These are phyloP conservation scores for Bufo bufo DNA, from an alignment of 2,113 vertebrate species.

Conservation along the genomic window DNA sequence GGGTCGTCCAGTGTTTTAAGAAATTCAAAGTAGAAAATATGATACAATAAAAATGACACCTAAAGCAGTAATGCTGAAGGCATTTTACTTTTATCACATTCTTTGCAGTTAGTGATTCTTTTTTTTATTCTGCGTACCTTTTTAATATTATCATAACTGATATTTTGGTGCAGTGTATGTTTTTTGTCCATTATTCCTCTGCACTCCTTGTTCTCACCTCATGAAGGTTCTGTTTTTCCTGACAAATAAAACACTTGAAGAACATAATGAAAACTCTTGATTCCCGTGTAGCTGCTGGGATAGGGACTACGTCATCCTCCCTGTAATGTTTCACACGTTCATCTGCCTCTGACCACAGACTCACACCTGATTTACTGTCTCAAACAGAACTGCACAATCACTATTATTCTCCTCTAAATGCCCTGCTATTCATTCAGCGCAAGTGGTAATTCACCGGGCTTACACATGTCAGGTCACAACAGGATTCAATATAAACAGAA, in stretches of 20 bases:
- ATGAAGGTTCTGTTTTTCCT: conserved; percentile 12
- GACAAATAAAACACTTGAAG: conserved; percentile 26
- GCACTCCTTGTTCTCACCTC: conserved; percentile 16
- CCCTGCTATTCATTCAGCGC: not conserved
- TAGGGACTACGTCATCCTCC: conserved; percentile 8
- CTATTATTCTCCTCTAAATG: conserved; percentile 28
- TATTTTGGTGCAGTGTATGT: not conserved
- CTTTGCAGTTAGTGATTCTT: no score
- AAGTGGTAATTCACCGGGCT: not conserved
- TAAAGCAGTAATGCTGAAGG: no score
- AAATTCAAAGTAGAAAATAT: no score
- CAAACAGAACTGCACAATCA: not conserved
- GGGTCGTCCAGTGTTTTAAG: no score
- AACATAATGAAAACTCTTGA: conserved; percentile 1
- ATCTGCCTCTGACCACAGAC: conserved; percentile 23
- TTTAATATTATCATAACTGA: not conserved
- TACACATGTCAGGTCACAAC: conserved; percentile 25
- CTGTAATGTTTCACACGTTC: not conserved
- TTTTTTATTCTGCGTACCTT: not conserved
- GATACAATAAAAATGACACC: no score
- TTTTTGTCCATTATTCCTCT: not conserved
- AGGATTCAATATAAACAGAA: conserved; percentile 25
- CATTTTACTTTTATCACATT: no score
- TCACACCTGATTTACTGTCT: conserved; percentile 40
- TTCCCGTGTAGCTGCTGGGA: not conserved